These are phyloP conservation scores for Motacilla alba DNA, from an alignment of 2,113 vertebrate genomes.

Conservation along the genomic window DNA sequence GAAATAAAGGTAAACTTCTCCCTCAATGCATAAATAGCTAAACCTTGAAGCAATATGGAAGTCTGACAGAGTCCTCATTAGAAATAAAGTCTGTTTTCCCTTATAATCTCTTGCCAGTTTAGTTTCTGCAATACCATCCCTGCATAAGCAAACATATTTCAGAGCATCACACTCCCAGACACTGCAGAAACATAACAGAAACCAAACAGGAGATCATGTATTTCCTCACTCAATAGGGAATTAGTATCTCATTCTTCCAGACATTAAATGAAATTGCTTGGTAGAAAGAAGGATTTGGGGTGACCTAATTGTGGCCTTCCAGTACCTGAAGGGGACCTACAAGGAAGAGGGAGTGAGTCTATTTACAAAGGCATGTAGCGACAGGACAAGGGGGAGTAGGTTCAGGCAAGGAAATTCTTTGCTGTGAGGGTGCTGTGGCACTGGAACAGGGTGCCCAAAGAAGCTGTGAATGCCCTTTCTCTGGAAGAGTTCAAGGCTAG, in stretches of 20 bases:
- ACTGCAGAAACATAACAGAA: neutral
- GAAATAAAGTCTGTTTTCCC: neutral
- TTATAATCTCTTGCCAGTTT: neutral
- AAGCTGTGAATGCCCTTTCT: too few species aligned
- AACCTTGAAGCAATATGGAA: neutral
- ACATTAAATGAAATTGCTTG: neutral
- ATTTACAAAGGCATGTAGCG: neutral
- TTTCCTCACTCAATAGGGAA: neutral
- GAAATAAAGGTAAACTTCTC: neutral
- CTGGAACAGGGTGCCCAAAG: neutral
- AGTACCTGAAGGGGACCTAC: neutral
- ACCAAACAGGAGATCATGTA: neutral
- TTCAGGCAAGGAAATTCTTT: neutral
- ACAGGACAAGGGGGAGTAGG: neutral
- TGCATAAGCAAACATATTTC: neutral
- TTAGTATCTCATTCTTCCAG: neutral
- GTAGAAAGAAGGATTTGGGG: neutral
- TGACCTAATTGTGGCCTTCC: neutral
- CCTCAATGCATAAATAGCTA: neutral
- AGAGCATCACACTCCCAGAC: neutral
- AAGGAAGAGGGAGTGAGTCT: neutral
- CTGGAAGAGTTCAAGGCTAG: too few species aligned
- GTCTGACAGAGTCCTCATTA: neutral
- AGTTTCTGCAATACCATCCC: neutral
- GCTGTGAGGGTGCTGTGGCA: neutral